phyloP scores from a whole-genome alignment of 2,113 vertebrate species.

The Halichoeres trimaculatus region DNA sequence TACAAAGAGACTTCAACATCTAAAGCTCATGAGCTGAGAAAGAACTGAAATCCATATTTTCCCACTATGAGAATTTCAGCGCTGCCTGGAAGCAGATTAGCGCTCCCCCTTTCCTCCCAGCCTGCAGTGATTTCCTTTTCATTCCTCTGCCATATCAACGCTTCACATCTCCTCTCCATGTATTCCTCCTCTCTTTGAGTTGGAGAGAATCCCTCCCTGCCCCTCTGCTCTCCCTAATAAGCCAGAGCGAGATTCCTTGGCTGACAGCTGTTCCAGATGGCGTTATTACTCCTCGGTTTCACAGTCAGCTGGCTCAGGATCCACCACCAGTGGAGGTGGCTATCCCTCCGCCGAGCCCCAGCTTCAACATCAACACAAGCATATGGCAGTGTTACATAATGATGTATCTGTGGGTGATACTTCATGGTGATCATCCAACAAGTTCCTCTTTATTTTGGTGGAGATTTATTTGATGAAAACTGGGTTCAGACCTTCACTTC shows the following conservation, averaged over 20 bases:
- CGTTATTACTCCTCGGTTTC: slow-evolving; percentile 55
- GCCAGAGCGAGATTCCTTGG: slow-evolving; percentile 61
- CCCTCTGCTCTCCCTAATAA: slow-evolving; percentile 62
- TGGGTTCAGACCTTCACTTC: not conserved
- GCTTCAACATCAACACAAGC: slow-evolving; percentile 55
- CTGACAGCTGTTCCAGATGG: slow-evolving; percentile 76
- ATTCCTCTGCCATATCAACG: slow-evolving; percentile 35
- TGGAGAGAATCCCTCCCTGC: slow-evolving; percentile 30
- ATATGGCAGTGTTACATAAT: slow-evolving; percentile 68
- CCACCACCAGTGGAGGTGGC: slow-evolving; percentile 51
- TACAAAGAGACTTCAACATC: not conserved
- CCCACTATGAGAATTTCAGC: slow-evolving; percentile 8
- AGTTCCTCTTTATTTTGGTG: not conserved
- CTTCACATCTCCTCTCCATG: slow-evolving; percentile 41
- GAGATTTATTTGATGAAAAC: not conserved
- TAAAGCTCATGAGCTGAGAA: slow-evolving; percentile 2
- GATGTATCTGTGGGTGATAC: slow-evolving; percentile 8
- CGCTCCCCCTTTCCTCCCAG: not conserved
- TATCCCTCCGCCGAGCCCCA: slow-evolving; percentile 34
- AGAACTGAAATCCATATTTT: not conserved
- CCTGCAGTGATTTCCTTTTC: slow-evolving; percentile 42
- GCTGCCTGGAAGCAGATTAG: slow-evolving; percentile 26
- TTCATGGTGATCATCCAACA: slow-evolving; percentile 11
- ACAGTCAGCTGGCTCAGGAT: slow-evolving; percentile 56
- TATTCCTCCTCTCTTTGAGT: slow-evolving; percentile 47